phyloP scores from a whole-genome alignment of 2,888 invertebrate genomes.

The Synergus gifuensis region DNA sequence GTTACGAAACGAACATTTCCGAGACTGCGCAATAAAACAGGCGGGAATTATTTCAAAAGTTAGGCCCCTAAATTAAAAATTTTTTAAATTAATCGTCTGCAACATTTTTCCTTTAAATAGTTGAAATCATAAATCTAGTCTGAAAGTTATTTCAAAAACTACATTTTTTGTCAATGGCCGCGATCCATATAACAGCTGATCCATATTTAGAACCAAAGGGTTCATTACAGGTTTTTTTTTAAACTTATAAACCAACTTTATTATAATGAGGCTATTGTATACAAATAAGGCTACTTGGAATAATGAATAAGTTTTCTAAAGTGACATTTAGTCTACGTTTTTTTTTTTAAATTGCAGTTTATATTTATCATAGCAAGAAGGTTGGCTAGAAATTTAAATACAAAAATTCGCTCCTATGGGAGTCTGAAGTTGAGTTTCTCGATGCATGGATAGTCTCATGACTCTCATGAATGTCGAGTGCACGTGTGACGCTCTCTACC shows the following conservation, averaged over 20 bases:
- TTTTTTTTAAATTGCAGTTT: neutral
- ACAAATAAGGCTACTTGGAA: neutral
- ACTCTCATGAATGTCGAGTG: constrained; percentile 22
- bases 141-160: neutral
- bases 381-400: neutral
- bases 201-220: neutral
- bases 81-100: too few relatives aligned
- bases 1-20: neutral
- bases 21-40: constrained; percentile 4
- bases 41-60: neutral
- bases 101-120: too few relatives aligned
- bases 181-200: neutral
- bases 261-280: constrained; percentile 2
- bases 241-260: too few relatives aligned
- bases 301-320: neutral
- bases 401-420: constrained; percentile 1
- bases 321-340: neutral
- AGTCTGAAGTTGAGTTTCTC: neutral
- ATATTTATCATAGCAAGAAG: neutral
- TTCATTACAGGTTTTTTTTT: neutral
- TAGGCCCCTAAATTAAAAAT: too few relatives aligned
- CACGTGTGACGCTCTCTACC: constrained; percentile 35
- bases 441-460: neutral
- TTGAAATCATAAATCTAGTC: too few relatives aligned
- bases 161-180: neutral